Percentiles rank a stretch among this genome's conserved stretches.
phyloP scores from a whole-genome alignment of 2,888 invertebrate genomes.

The Camponotus fellah region DNA sequence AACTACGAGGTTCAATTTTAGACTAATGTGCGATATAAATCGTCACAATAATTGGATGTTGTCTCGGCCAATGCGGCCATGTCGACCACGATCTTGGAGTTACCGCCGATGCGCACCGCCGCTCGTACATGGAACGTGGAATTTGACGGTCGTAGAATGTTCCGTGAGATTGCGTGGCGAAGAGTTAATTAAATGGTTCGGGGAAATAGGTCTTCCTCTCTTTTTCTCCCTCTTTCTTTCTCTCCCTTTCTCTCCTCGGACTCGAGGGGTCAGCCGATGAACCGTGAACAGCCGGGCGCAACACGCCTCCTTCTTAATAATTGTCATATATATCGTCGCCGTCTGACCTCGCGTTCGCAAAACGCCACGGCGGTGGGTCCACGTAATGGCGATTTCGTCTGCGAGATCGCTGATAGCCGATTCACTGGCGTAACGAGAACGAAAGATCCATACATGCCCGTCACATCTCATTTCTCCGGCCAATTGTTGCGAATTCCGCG shows the following conservation, averaged over 20 bases:
- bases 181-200: conserved; percentile 75
- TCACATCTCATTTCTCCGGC: background rate
- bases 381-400: conserved; percentile 60
- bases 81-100: conserved; percentile 9
- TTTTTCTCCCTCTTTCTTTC: background rate
- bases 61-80: background rate
- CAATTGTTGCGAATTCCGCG: background rate
- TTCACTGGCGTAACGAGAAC: conserved; percentile 27
- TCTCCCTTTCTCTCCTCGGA: background rate
- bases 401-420: conserved; percentile 61
- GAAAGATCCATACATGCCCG: conserved; percentile 4
- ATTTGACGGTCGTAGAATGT: conserved; percentile 59
- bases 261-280: conserved; percentile 71
- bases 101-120: background rate
- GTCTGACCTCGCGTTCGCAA: conserved; percentile 43
- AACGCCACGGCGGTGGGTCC: conserved; percentile 12
- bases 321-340: conserved; percentile 58
- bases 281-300: conserved; percentile 63
- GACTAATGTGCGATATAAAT: conserved; percentile 24
- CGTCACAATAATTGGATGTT: conserved; percentile 26
- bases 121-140: conserved; percentile 33
- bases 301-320: conserved; percentile 71
- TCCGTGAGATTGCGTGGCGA: conserved; percentile 64
- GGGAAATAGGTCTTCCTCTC: conserved; percentile 60
- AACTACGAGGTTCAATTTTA: background rate